A percentile compares a stretch with the other conserved stretches of the same genome.
Evolutionary conservation across 2,888 invertebrate genomes (phyloP).

Genomic region (Drosophila vallismaia): DNA sequence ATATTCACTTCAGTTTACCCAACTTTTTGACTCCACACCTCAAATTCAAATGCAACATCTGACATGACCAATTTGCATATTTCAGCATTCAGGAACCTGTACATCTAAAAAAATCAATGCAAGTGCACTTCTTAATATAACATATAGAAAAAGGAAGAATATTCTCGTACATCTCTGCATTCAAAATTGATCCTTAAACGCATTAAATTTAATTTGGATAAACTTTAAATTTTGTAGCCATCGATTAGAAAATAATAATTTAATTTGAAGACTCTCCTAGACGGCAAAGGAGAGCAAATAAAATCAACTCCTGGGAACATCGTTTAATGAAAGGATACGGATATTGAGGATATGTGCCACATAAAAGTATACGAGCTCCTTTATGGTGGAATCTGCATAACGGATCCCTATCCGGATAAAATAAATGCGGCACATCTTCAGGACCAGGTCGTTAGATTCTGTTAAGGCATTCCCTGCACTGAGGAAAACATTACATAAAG

Average conservation of each 20-base stretch:
- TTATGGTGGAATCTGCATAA: constrained; percentile 37
- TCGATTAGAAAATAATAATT: constrained; percentile 1
- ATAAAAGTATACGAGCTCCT: constrained; percentile 38
- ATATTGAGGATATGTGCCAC: constrained; percentile 36
- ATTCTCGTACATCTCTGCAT: not conserved
- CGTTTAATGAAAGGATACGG: constrained; percentile 39
- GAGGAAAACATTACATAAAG: not conserved
- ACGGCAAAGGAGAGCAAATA: constrained; percentile 4
- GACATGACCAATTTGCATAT: constrained; percentile 43
- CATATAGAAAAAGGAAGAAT: constrained; percentile 15
- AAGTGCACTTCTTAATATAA: constrained; percentile 16
- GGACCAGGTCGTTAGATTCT: constrained; percentile 24
- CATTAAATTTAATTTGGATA: not conserved
- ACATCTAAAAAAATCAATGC: constrained; percentile 19
- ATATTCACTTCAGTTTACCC: constrained; percentile 30
- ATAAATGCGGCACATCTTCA: constrained; percentile 27
- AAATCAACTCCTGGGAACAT: constrained; percentile 28
- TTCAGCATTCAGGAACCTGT: constrained; percentile 8
- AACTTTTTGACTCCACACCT: constrained; percentile 39
- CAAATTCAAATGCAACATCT: constrained; percentile 29
- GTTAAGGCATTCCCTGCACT: constrained; percentile 6
- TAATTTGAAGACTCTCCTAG: not conserved
- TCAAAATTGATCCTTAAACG: not conserved
- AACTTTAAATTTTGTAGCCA: not conserved
- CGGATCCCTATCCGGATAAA: constrained; percentile 30